phyloP scores from a whole-genome alignment of 1,140 invertebrate genomes.

The Samia ricini region DNA sequence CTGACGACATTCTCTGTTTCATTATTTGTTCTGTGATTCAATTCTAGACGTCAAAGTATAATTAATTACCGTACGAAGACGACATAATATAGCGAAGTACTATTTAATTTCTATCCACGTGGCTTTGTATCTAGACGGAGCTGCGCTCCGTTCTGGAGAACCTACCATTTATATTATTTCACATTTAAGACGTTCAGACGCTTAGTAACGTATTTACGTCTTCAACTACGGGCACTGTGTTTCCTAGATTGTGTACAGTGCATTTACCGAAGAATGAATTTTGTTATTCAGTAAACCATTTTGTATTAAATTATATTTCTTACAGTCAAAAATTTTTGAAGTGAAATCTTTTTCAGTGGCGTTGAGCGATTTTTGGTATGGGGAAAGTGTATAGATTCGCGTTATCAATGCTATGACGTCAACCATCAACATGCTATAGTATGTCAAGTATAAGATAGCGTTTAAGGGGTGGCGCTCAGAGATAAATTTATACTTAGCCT shows the following conservation, averaged over 20 bases:
- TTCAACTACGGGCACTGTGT: constrained; percentile 36
- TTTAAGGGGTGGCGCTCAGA: no score
- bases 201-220: constrained; percentile 51
- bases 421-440: no score
- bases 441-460: no score
- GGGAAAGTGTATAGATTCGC: no score
- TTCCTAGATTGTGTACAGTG: constrained; percentile 25
- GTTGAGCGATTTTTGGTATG: no score
- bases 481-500: no score
- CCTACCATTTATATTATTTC: constrained; percentile 36
- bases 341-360: no score
- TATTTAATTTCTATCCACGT: constrained; percentile 22
- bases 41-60: constrained; percentile 45
- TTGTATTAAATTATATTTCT: neutral
- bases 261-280: no score
- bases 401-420: no score
- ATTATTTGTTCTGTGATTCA: constrained; percentile 28
- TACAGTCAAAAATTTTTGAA: no score
- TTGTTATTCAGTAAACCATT: no score
- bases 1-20: constrained; percentile 22
- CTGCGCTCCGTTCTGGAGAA: constrained; percentile 34
- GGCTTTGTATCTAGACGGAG: constrained; percentile 38
- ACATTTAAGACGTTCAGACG: constrained; percentile 37
- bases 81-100: constrained; percentile 19
- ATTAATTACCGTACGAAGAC: constrained; percentile 38